Conservation (phyloP, 2,797 vertebrate genomes). For the Okamejei kenojei region DNA sequence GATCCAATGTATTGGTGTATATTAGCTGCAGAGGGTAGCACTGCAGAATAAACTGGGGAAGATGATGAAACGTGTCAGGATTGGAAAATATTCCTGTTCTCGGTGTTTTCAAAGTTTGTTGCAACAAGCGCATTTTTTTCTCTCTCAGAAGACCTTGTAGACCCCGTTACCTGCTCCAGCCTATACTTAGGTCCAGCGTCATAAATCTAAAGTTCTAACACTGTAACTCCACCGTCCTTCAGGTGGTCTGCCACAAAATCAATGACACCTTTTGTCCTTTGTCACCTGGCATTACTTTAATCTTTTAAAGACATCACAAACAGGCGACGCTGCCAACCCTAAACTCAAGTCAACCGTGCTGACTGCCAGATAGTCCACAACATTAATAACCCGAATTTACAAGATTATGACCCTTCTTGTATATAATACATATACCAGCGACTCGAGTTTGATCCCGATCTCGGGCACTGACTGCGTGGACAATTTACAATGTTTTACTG, state of each 20-base stretch:
- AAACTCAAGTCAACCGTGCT: background rate
- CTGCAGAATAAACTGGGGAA: background rate
- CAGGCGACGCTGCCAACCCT: too few relatives aligned
- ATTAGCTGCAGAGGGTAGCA: background rate
- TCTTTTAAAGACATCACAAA: background rate
- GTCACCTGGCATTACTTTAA: constrained; percentile 11
- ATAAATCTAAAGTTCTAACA: background rate
- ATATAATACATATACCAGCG: background rate
- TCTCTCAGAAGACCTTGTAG: background rate
- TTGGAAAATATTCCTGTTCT: background rate
- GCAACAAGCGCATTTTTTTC: background rate
- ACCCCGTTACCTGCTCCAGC: background rate
- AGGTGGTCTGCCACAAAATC: background rate
- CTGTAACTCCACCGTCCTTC: background rate
- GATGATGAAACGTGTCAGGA: background rate
- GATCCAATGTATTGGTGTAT: background rate
- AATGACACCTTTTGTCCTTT: background rate
- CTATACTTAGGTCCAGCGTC: background rate
- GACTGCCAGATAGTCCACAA: background rate
- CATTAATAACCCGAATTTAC: background rate
- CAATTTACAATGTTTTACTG: too few relatives aligned
- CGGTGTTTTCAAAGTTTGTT: background rate
- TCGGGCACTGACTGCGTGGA: too few relatives aligned
- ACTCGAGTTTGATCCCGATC: too few relatives aligned
- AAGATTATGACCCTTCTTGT: background rate